Percentiles rank a stretch among this genome's conserved stretches.
Evolutionary conservation across 1,140 invertebrate genomes (phyloP).

Genomic region (Drosophila biarmipes): DNA sequence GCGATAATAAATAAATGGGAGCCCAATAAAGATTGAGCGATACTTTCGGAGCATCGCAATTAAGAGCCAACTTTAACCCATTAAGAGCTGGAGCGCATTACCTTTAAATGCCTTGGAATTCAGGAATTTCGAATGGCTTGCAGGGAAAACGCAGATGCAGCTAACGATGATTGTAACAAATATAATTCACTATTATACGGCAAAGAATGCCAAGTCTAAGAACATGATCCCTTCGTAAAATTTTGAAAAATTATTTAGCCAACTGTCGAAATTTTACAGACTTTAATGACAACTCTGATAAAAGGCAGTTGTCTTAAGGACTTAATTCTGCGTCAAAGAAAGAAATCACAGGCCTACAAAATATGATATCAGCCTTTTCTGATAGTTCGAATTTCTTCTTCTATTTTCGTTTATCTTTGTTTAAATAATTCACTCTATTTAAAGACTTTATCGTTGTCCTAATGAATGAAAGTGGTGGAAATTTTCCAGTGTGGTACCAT

Average conservation of each 20-base stretch:
- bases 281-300: constrained; percentile 2
- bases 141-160: not conserved
- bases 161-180: no score
- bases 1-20: constrained; percentile 53
- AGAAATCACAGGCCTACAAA: not conserved
- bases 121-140: not conserved
- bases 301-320: constrained; percentile 2
- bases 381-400: constrained; percentile 9
- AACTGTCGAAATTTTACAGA: not conserved
- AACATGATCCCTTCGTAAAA: no score
- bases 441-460: constrained; percentile 13
- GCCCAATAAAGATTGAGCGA: constrained; percentile 42
- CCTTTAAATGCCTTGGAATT: not conserved
- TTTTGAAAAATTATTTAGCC: no score
- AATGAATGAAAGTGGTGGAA: constrained; percentile 26
- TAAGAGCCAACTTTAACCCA: constrained; percentile 18
- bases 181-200: no score
- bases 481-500: constrained; percentile 1
- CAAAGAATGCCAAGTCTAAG: no score
- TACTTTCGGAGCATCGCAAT: constrained; percentile 14
- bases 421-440: constrained; percentile 24
- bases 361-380: constrained; percentile 6
- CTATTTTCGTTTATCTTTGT: constrained; percentile 21
- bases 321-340: constrained; percentile 1
- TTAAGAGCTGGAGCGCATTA: constrained; percentile 10